Evolutionary conservation across 2,797 vertebrate genomes (phyloP).

Genomic region (Sandelia bainsii): DNA sequence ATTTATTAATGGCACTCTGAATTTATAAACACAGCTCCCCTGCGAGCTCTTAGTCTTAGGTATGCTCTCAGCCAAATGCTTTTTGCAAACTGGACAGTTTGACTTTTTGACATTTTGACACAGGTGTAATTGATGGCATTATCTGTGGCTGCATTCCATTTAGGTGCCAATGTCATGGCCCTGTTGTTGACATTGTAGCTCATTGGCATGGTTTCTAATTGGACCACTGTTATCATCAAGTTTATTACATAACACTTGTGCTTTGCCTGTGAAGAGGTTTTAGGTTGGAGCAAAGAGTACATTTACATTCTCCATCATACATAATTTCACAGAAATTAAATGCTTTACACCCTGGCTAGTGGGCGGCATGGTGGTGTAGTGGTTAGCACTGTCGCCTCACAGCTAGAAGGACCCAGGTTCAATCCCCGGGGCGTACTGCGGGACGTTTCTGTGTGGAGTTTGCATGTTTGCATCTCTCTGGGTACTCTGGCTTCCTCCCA

Average conservation of each 20-base stretch:
- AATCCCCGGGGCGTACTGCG: too few species aligned
- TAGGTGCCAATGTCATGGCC: background rate
- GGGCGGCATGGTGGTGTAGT: too few species aligned
- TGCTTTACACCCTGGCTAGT: background rate
- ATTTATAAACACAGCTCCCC: too few species aligned
- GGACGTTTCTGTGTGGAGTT: too few species aligned
- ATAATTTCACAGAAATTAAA: background rate
- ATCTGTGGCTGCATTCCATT: conserved; percentile 8
- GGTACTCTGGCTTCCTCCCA: too few species aligned
- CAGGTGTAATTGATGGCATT: conserved; percentile 24
- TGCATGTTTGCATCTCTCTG: too few species aligned
- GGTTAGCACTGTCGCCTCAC: too few species aligned
- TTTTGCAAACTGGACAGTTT: background rate
- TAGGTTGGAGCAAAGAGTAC: background rate
- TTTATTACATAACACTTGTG: conserved; percentile 12
- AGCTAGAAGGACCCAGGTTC: too few species aligned
- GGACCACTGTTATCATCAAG: conserved; percentile 14
- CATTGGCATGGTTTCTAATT: conserved; percentile 22
- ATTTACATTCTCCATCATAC: background rate
- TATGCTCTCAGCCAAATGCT: background rate
- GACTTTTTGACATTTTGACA: conserved; percentile 6
- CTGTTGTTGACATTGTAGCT: background rate
- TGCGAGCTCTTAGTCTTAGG: too few species aligned
- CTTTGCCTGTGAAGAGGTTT: background rate
- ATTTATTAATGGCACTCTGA: too few species aligned